Evolutionary conservation across 2,888 invertebrate species (phyloP).

Genomic region (Diadegma fenestrale): DNA sequence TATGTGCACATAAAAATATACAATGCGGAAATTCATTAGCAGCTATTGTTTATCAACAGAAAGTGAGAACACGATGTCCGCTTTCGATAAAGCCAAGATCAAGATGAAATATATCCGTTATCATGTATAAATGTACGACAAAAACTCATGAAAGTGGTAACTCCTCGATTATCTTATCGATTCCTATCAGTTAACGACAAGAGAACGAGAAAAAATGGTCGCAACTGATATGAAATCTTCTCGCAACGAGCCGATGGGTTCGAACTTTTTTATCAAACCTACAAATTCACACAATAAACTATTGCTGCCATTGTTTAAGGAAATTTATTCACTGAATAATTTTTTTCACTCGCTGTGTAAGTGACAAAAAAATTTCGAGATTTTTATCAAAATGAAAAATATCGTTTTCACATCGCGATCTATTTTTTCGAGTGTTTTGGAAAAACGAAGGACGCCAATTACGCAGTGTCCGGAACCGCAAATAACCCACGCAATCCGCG

Average conservation of each 20-base stretch:
- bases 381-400: not conserved
- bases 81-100: slow-evolving; percentile 23
- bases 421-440: not conserved
- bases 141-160: slow-evolving; percentile 31
- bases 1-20: not conserved
- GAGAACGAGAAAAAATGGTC: slow-evolving; percentile 23
- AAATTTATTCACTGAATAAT: not conserved
- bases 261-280: not conserved
- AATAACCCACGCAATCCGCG: not conserved
- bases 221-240: slow-evolving; percentile 19
- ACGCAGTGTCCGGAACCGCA: slow-evolving; percentile 19
- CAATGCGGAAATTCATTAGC: not conserved
- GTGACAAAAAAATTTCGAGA: not conserved
- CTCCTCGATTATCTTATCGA: slow-evolving; percentile 48
- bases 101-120: slow-evolving; percentile 26
- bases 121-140: not conserved
- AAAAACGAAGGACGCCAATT: not conserved
- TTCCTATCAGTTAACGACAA: slow-evolving; percentile 40
- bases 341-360: not conserved
- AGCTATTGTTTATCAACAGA: slow-evolving; percentile 4
- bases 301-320: not conserved
- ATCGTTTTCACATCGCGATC: not conserved
- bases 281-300: not conserved
- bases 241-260: slow-evolving; percentile 1
- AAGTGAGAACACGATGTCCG: slow-evolving; percentile 2